A percentile compares a stretch with the other conserved stretches of the same genome.
These are phyloP conservation scores for Drosophila lutescens DNA, from an alignment of 2,888 invertebrate genomes.

Conservation along the genomic window DNA sequence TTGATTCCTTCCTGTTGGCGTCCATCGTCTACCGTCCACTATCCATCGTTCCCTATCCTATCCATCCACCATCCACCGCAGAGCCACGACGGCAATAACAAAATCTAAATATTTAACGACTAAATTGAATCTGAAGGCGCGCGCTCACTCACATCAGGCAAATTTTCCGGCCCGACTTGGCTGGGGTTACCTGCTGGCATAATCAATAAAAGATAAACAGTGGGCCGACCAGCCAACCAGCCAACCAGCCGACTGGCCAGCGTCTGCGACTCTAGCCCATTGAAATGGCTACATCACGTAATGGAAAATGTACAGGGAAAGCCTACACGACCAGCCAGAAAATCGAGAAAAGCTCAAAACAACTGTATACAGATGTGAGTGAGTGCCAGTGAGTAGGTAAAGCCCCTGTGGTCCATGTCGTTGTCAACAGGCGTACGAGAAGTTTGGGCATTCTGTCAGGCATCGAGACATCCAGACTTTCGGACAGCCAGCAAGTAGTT, in stretches of 20 bases:
- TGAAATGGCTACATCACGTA: constrained; percentile 70
- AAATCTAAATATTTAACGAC: constrained; percentile 79
- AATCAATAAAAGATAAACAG: constrained; percentile 76
- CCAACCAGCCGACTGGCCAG: constrained; percentile 25
- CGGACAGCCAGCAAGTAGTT: constrained; percentile 24
- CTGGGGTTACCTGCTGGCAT: constrained; percentile 57
- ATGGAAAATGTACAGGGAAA: constrained; percentile 65
- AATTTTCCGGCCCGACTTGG: constrained; percentile 61
- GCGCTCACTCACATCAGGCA: constrained; percentile 61
- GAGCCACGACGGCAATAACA: constrained; percentile 50
- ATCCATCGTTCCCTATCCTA: not conserved
- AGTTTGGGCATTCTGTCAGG: constrained; percentile 64
- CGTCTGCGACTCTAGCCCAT: constrained; percentile 35
- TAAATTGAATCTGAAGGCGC: constrained; percentile 78
- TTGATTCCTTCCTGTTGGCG: constrained; percentile 75
- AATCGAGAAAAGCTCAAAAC: constrained; percentile 34
- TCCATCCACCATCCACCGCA: constrained; percentile 25
- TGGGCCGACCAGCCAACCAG: constrained; percentile 55
- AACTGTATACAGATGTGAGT: constrained; percentile 21
- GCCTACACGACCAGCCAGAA: constrained; percentile 27
- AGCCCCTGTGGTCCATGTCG: constrained; percentile 17
- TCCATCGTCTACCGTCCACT: constrained; percentile 2
- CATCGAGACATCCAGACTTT: constrained; percentile 14
- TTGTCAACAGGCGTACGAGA: constrained; percentile 40
- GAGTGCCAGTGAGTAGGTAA: constrained; percentile 5